phyloP scores from a whole-genome alignment of 2,888 invertebrate genomes.

The Apamea anceps region DNA sequence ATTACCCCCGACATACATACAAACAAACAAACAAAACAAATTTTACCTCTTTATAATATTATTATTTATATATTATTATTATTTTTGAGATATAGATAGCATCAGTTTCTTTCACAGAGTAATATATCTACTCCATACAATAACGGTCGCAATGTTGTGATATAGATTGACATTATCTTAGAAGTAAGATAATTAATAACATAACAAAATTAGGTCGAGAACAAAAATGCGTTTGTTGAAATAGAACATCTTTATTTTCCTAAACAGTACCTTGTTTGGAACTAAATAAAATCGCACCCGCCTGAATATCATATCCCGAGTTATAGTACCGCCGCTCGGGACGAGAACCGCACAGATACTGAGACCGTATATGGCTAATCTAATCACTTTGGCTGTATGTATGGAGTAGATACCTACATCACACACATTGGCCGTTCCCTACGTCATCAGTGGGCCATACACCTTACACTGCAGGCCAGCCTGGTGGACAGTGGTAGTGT shows the following conservation, averaged over 20 bases:
- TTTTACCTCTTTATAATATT: too few species aligned
- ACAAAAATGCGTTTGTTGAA: background rate
- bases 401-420: background rate
- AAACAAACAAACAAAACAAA: too few species aligned
- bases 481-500: slow-evolving; percentile 1
- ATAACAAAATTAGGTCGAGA: background rate
- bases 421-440: background rate
- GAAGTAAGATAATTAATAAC: background rate
- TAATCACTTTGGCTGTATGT: slow-evolving; percentile 3
- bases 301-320: background rate
- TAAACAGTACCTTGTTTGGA: background rate
- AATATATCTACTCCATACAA: slow-evolving; percentile 12
- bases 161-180: background rate
- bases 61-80: too few species aligned
- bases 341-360: background rate
- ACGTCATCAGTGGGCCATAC: background rate
- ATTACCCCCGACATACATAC: too few species aligned
- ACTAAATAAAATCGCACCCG: background rate
- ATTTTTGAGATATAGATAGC: background rate
- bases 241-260: background rate
- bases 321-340: background rate
- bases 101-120: background rate
- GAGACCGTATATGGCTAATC: too few species aligned
- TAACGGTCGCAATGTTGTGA: background rate
- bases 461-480: slow-evolving; percentile 18